A percentile compares a stretch with the other conserved stretches of the same genome.
These are phyloP conservation scores for Martes flavigula DNA, from an alignment of 2,797 vertebrate species.

Conservation along the genomic window DNA sequence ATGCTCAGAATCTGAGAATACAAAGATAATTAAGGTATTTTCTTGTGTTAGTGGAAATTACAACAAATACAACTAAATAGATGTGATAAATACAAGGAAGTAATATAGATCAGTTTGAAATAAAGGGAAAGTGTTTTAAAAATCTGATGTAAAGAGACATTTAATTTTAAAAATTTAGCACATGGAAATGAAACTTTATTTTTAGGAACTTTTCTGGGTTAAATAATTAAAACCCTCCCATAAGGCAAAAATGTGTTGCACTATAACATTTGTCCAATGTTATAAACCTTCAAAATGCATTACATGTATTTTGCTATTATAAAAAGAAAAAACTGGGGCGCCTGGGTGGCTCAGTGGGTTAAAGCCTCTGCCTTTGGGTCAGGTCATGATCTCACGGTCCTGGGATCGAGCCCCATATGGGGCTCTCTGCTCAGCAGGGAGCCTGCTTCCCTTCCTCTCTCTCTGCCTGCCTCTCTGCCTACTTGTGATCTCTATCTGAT, in stretches of 20 bases:
- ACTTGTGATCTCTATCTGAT: too few relatives aligned
- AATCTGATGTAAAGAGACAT: neutral
- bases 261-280: neutral
- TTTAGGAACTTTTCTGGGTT: neutral
- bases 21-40: neutral
- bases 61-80: neutral
- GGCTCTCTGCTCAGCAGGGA: too few relatives aligned
- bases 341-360: too few relatives aligned
- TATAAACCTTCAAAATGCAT: neutral
- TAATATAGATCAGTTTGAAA: neutral
- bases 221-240: neutral
- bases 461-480: too few relatives aligned
- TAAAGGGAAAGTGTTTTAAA: neutral
- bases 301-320: neutral
- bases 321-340: neutral
- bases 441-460: too few relatives aligned
- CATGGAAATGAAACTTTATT: neutral
- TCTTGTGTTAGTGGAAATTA: neutral
- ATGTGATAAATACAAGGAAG: neutral
- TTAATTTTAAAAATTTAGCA: neutral
- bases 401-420: too few relatives aligned
- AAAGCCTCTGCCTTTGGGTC: too few relatives aligned
- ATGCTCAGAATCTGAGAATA: neutral
- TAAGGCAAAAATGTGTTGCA: neutral
- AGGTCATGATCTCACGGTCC: too few relatives aligned